These are phyloP conservation scores for Patella caerulea DNA, from an alignment of 2,888 invertebrate genomes.

Conservation along the genomic window DNA sequence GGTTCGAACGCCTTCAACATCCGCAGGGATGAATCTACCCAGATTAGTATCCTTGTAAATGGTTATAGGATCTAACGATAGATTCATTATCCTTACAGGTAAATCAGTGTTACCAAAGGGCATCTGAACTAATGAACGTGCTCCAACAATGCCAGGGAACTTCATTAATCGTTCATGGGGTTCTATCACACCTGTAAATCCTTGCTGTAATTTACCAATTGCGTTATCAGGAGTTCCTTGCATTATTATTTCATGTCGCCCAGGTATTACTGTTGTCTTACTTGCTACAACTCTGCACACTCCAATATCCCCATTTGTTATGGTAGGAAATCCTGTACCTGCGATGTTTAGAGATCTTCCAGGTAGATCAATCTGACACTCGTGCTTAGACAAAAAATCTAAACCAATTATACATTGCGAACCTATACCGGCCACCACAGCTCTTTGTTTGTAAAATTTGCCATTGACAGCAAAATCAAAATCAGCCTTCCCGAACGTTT, in stretches of 20 bases:
- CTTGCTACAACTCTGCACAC: neutral
- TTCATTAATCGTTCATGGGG: slow-evolving; percentile 12
- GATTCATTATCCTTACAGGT: slow-evolving; percentile 23
- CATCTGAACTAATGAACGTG: slow-evolving; percentile 12
- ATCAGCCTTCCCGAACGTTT: neutral
- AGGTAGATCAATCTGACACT: neutral
- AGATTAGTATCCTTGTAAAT: slow-evolving; percentile 18
- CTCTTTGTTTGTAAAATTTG: neutral
- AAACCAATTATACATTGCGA: neutral
- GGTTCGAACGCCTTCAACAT: neutral
- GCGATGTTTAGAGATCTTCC: neutral
- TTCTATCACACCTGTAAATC: slow-evolving; percentile 13
- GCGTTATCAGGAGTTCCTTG: slow-evolving; percentile 6
- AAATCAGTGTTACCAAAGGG: neutral
- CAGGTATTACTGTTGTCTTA: slow-evolving; percentile 12
- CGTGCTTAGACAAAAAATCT: too few relatives aligned
- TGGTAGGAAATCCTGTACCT: neutral
- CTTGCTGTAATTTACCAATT: slow-evolving; percentile 17
- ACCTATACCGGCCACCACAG: neutral
- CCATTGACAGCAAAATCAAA: neutral
- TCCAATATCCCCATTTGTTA: neutral
- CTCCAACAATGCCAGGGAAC: slow-evolving; percentile 20
- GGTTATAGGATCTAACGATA: slow-evolving; percentile 4
- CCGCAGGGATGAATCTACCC: neutral
- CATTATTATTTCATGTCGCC: slow-evolving; percentile 11